These are phyloP conservation scores for Anagrus nilaparvatae DNA, from an alignment of 1,140 invertebrate genomes.

Conservation along the genomic window DNA sequence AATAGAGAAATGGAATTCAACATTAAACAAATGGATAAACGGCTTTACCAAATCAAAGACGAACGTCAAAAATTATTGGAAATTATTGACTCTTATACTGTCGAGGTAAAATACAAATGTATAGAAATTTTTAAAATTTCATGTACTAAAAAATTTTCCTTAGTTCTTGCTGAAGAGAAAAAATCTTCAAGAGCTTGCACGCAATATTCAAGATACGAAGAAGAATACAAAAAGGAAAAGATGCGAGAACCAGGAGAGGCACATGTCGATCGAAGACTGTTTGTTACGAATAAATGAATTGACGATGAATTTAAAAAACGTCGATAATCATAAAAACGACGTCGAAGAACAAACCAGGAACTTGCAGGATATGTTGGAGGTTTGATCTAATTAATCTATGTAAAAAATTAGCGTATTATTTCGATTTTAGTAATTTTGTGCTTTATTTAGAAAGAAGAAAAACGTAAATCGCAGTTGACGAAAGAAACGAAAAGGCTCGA, in stretches of 20 bases:
- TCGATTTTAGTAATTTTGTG: background rate
- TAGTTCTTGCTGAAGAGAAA: constrained; percentile 22
- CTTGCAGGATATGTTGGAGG: constrained; percentile 37
- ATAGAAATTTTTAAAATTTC: background rate
- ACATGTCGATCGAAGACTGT: too few species aligned
- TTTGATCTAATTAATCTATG: constrained; percentile 18
- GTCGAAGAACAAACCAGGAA: constrained; percentile 31
- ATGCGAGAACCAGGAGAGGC: too few species aligned
- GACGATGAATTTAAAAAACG: constrained; percentile 23
- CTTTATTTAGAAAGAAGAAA: too few species aligned
- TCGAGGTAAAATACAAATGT: constrained; percentile 24
- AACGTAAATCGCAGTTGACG: too few species aligned
- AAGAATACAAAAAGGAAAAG: constrained; percentile 26
- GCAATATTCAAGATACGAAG: constrained; percentile 20
- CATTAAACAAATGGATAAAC: constrained; percentile 25
- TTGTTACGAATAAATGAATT: constrained; percentile 25
- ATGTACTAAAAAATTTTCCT: constrained; percentile 4
- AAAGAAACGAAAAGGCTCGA: too few species aligned
- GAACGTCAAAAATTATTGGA: constrained; percentile 22
- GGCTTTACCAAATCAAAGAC: constrained; percentile 18
- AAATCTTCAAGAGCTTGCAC: constrained; percentile 21
- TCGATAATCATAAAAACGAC: constrained; percentile 27
- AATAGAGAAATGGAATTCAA: constrained; percentile 28
- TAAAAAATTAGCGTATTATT: background rate
- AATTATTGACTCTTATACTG: constrained; percentile 11